Conservation (phyloP, 37 sponge, comb jelly and placozoan species). For the Chondrosia reniformis region DNA sequence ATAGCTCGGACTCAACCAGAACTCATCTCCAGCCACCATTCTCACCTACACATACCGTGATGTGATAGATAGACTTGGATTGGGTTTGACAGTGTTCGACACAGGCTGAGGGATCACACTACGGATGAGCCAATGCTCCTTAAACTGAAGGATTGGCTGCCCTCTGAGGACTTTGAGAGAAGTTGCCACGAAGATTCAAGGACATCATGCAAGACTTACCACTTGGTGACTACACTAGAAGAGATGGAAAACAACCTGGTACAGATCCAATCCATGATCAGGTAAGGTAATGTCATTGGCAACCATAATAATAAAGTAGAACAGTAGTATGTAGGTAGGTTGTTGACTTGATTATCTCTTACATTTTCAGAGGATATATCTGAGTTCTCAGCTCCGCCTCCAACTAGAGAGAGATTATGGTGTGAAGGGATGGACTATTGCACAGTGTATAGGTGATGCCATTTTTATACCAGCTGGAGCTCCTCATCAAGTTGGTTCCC, state of each 20-base stretch:
- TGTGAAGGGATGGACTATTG: slow-evolving; percentile 87
- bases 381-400: slow-evolving; percentile 72
- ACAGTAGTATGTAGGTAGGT: too few species aligned
- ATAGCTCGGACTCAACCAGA: too few species aligned
- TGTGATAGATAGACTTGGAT: slow-evolving; percentile 77
- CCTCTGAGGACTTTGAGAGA: slow-evolving; percentile 88
- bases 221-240: slow-evolving; percentile 80
- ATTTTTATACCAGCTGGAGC: slow-evolving; percentile 98
- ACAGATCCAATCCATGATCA: too few species aligned
- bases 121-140: slow-evolving; percentile 71
- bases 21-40: too few species aligned
- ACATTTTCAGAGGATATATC: slow-evolving; percentile 75
- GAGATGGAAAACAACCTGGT: slow-evolving; percentile 82
- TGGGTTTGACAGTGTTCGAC: slow-evolving; percentile 74
- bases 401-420: slow-evolving; percentile 78
- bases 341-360: too few species aligned
- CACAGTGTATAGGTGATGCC: slow-evolving; percentile 91
- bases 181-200: slow-evolving; percentile 74
- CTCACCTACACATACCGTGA: too few species aligned
- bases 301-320: too few species aligned
- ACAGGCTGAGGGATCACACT: slow-evolving; percentile 55
- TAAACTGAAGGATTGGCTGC: slow-evolving; percentile 96
- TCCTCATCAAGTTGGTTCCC: slow-evolving; percentile 93
- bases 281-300: too few species aligned
- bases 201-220: slow-evolving; percentile 84